Evolutionary conservation across 2,797 vertebrate species (phyloP), one percentile per base, ranked within the genome.

Genomic region (Champsocephalus esox): DNA sequence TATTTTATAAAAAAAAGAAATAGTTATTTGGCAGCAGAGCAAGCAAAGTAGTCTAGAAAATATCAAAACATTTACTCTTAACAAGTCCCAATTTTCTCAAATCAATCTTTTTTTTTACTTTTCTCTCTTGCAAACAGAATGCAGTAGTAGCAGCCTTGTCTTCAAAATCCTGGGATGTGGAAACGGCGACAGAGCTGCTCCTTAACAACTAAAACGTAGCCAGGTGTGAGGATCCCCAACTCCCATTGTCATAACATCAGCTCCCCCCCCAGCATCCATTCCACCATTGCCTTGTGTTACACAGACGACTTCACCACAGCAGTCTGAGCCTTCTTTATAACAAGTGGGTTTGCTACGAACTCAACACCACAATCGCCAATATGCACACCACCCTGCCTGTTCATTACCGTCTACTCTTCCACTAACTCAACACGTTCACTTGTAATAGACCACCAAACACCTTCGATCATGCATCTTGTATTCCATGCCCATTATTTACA

Each of bases 141-240:
- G 97, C 97, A 93, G 98, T 98, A 97, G 99, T 99, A 98, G 97
- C 98, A 89, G 98, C 98, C 92, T 97, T 99, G 96, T 99, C 98
- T 93, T 99, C 98, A 90, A 99, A 99, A 96, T 98, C 97, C 84
- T 99, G 98, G 98, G 97, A 99, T 44, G 98, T 98, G 96, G 98
- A 99, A 94, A 97, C 97, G 73, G 98, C 98, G 69, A 98, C 98
- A 95, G 97, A 99, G 94, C 93, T 98, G 92, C 97, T 99, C 88
- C 97, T 99, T 91, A 98, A 97, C 96, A 99, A 99, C 96, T 98
- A 96, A 98, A 90, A 59, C 86, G 87, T 87, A 85, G 85, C 85
- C 89, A 87, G 88, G 94, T 93, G 95, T 92, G 94, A 93, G 92
- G 95, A 93, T 90, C 93, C 94, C 92, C 90, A 66, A 75, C 75